Evolutionary conservation across 2,888 invertebrate genomes (phyloP).

Genomic region (Yponomeuta evonymella): DNA sequence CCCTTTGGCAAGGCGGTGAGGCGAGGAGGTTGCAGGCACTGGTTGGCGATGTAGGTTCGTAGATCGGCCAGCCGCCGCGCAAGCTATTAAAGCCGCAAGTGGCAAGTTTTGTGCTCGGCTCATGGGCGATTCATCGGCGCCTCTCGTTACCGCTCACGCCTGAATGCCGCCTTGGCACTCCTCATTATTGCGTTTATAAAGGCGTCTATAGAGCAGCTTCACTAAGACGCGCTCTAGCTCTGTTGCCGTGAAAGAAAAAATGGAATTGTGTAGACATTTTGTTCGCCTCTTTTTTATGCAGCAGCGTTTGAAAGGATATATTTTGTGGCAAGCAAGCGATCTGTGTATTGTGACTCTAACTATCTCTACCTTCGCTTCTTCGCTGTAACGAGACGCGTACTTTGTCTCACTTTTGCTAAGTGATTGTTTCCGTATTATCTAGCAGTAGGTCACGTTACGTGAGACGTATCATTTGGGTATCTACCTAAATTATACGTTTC

Average conservation of each 20-base stretch:
- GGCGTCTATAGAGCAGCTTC: slow-evolving; percentile 67
- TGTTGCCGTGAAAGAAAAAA: slow-evolving; percentile 68
- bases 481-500: slow-evolving; percentile 2
- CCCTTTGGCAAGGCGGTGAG: slow-evolving; percentile 53
- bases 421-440: neutral
- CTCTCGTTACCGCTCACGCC: slow-evolving; percentile 64
- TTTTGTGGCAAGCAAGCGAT: slow-evolving; percentile 44
- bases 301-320: slow-evolving; percentile 38
- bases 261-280: slow-evolving; percentile 70
- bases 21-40: slow-evolving; percentile 19
- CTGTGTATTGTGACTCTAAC: slow-evolving; percentile 1
- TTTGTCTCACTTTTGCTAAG: slow-evolving; percentile 1
- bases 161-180: slow-evolving; percentile 71
- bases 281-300: slow-evolving; percentile 36
- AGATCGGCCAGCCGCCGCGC: slow-evolving; percentile 16
- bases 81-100: slow-evolving; percentile 53
- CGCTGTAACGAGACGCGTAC: neutral
- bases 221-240: slow-evolving; percentile 55
- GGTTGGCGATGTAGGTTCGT: slow-evolving; percentile 9
- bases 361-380: neutral
- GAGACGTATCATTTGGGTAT: no score
- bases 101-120: slow-evolving; percentile 69
- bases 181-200: slow-evolving; percentile 76
- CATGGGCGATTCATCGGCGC: slow-evolving; percentile 69
- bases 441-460: neutral